These are phyloP conservation scores for Perca schrenkii DNA, from an alignment of 2,113 vertebrate genomes.

Conservation along the genomic window DNA sequence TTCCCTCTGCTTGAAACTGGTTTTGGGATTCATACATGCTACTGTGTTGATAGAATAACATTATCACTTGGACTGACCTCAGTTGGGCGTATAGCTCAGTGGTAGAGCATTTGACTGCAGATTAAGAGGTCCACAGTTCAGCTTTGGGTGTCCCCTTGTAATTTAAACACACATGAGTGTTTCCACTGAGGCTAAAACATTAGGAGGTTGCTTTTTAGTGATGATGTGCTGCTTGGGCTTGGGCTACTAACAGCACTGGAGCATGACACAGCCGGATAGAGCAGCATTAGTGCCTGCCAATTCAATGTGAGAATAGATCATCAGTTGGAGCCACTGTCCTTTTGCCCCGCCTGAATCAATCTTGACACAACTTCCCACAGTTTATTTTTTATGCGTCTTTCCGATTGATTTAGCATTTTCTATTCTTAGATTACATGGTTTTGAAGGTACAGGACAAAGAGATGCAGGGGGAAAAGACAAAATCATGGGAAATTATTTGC, in stretches of 20 bases:
- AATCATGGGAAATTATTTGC: neutral
- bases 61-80: rapidly evolving
- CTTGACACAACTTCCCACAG: neutral
- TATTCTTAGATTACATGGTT: neutral
- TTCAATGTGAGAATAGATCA: conserved; percentile 55
- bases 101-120: conserved; percentile 87
- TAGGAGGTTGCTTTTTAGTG: neutral
- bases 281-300: conserved; percentile 51
- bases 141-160: conserved; percentile 74
- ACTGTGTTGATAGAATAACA: too few relatives aligned
- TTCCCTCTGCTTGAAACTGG: neutral
- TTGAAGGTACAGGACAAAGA: neutral
- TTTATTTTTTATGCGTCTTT: neutral
- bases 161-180: neutral
- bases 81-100: conserved; percentile 74
- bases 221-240: conserved; percentile 7
- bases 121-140: conserved; percentile 87
- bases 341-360: conserved; percentile 23
- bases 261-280: conserved; percentile 20
- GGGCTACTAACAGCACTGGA: conserved; percentile 10
- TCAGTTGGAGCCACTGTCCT: conserved; percentile 45
- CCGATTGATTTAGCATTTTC: neutral
- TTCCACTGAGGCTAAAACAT: neutral
- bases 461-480: neutral
- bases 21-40: neutral